A percentile compares a stretch with the other conserved stretches of the same genome.
Evolutionary conservation across 2,797 vertebrate genomes (phyloP).

Genomic region (Lutjanus campechanus): DNA sequence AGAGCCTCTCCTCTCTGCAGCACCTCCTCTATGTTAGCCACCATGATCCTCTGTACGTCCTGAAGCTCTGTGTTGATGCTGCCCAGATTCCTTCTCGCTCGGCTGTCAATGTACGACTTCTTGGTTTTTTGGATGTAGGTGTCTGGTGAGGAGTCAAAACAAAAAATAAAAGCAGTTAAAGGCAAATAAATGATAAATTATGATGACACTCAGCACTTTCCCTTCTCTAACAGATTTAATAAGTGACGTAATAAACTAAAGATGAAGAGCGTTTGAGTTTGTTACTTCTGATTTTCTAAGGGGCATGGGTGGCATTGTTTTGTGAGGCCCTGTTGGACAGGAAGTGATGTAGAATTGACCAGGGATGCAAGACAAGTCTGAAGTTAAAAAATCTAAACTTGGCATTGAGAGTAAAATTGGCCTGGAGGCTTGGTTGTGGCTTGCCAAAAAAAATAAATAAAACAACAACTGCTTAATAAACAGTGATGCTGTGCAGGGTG

Average conservation of each 20-base stretch:
- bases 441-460: background rate
- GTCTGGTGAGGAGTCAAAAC: slow-evolving; percentile 81
- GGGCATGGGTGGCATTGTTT: background rate
- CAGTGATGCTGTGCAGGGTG: background rate
- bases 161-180: background rate
- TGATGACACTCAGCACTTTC: background rate
- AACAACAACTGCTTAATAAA: background rate
- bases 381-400: background rate
- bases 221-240: background rate
- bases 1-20: slow-evolving; percentile 96
- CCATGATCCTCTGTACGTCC: slow-evolving; percentile 99
- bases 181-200: background rate
- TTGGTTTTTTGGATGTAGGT: slow-evolving; percentile 99
- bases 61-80: slow-evolving; percentile 98
- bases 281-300: background rate
- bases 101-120: slow-evolving; percentile 97
- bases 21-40: slow-evolving; percentile 98
- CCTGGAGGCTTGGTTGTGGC: background rate
- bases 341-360: background rate
- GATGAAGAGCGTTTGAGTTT: background rate
- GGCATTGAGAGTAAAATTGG: background rate
- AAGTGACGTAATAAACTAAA: background rate
- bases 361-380: background rate
- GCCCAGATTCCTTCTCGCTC: slow-evolving; percentile 95
- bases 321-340: background rate